phyloP scores from a whole-genome alignment of 1,140 invertebrate genomes.

The Trichoplusia ni region DNA sequence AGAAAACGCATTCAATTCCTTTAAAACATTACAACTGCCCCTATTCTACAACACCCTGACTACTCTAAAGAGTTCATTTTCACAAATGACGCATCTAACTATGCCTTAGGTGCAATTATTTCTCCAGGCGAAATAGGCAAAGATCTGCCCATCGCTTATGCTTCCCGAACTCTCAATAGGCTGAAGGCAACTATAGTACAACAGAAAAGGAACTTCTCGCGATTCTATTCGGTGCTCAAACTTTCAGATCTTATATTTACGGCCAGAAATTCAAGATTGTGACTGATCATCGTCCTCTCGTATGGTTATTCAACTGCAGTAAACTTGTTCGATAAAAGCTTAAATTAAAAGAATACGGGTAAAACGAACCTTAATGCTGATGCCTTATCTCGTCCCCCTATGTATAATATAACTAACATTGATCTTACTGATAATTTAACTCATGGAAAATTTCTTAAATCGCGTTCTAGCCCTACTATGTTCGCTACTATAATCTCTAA shows the following conservation, averaged over 20 bases:
- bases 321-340: slow-evolving; percentile 53
- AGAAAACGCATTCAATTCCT: slow-evolving; percentile 46
- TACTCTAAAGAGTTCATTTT: too few species aligned
- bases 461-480: too few species aligned
- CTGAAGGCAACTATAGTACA: slow-evolving; percentile 32
- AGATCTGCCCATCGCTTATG: slow-evolving; percentile 52
- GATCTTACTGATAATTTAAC: too few species aligned
- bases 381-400: too few species aligned
- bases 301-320: slow-evolving; percentile 67
- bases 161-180: slow-evolving; percentile 46
- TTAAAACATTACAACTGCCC: slow-evolving; percentile 54
- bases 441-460: too few species aligned
- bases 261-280: slow-evolving; percentile 73
- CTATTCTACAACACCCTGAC: too few species aligned
- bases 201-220: slow-evolving; percentile 44
- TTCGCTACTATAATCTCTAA: too few species aligned
- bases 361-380: too few species aligned
- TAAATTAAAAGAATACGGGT: slow-evolving; percentile 58
- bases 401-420: too few species aligned
- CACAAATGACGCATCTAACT: slow-evolving; percentile 61
- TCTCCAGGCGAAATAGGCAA: slow-evolving; percentile 47
- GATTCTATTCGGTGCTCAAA: slow-evolving; percentile 67
- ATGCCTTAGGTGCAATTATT: slow-evolving; percentile 54
- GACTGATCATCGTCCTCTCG: slow-evolving; percentile 80
- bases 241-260: slow-evolving; percentile 79